Percentiles rank a stretch among this genome's conserved stretches.
Evolutionary conservation across 2,888 invertebrate species (phyloP).

Genomic region (Ormyrus rosae): DNA sequence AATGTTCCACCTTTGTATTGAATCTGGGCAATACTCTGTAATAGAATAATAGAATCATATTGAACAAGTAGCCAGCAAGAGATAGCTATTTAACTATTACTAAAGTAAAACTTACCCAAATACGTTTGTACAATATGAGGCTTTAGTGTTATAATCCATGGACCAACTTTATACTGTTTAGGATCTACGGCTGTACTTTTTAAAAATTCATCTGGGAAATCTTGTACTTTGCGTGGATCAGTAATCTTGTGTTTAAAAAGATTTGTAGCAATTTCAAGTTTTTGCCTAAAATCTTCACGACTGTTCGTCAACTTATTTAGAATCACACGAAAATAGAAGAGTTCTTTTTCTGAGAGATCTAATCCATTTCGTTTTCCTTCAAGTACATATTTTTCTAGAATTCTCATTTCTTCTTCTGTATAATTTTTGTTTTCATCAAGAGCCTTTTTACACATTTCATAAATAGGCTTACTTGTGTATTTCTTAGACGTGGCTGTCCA

Average conservation of each 20-base stretch:
- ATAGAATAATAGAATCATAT: conserved; percentile 26
- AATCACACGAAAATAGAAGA: neutral
- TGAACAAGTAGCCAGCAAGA: neutral
- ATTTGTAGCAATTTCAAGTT: conserved; percentile 81
- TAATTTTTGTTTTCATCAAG: conserved; percentile 75
- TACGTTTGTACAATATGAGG: conserved; percentile 85
- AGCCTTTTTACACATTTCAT: conserved; percentile 81
- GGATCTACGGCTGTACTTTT: conserved; percentile 82
- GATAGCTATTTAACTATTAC: conserved; percentile 10
- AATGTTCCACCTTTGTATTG: conserved; percentile 86
- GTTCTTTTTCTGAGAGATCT: conserved; percentile 78
- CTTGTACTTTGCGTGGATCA: conserved; percentile 82
- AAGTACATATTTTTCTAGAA: conserved; percentile 86
- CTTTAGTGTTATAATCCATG: conserved; percentile 90
- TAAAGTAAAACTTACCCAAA: conserved; percentile 75
- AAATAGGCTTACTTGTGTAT: conserved; percentile 84
- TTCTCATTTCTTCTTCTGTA: conserved; percentile 81
- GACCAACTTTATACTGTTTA: conserved; percentile 81
- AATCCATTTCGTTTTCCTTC: conserved; percentile 92
- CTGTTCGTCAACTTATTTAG: conserved; percentile 64
- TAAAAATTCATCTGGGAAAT: conserved; percentile 85
- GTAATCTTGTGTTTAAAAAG: conserved; percentile 82
- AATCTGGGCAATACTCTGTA: conserved; percentile 87
- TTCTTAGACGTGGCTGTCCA: conserved; percentile 85
- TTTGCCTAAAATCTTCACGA: conserved; percentile 81